phyloP scores from a whole-genome alignment of 1,140 invertebrate species.

The Calliopsis andreniformis region DNA sequence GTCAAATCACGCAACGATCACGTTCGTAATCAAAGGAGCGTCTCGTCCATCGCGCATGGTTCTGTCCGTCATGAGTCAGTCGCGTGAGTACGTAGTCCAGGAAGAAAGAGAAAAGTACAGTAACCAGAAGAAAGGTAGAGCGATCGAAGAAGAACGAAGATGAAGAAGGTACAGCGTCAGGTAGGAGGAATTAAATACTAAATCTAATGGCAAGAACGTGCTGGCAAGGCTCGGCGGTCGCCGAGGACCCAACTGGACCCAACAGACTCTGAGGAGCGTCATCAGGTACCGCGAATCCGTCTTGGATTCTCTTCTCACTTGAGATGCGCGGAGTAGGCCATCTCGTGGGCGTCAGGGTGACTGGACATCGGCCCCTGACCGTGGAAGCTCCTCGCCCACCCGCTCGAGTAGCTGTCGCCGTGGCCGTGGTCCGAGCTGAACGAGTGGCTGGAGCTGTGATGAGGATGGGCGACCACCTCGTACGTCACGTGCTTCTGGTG shows the following conservation, averaged over 20 bases:
- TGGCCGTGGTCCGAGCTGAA: slow-evolving; percentile 78
- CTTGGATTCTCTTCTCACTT: slow-evolving; percentile 54
- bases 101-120: neutral
- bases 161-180: neutral
- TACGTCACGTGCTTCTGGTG: slow-evolving; percentile 88
- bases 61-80: slow-evolving; percentile 6
- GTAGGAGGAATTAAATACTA: neutral
- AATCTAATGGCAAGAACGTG: slow-evolving; percentile 19
- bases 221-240: slow-evolving; percentile 21
- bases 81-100: neutral
- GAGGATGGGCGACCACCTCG: slow-evolving; percentile 87
- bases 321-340: slow-evolving; percentile 85
- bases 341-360: slow-evolving; percentile 82
- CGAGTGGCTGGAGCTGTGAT: slow-evolving; percentile 82
- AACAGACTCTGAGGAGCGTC: neutral
- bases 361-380: slow-evolving; percentile 75
- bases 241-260: neutral
- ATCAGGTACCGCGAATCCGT: neutral
- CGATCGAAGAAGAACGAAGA: neutral
- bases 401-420: slow-evolving; percentile 82
- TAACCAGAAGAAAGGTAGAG: neutral
- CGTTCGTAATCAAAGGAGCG: neutral
- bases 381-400: slow-evolving; percentile 84
- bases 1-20: too few relatives aligned
- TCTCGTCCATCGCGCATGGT: slow-evolving; percentile 16